Evolutionary conservation across 2,113 vertebrate genomes (phyloP), one percentile per base, ranked within the genome.

Genomic region (Megaceryle torquata): DNA sequence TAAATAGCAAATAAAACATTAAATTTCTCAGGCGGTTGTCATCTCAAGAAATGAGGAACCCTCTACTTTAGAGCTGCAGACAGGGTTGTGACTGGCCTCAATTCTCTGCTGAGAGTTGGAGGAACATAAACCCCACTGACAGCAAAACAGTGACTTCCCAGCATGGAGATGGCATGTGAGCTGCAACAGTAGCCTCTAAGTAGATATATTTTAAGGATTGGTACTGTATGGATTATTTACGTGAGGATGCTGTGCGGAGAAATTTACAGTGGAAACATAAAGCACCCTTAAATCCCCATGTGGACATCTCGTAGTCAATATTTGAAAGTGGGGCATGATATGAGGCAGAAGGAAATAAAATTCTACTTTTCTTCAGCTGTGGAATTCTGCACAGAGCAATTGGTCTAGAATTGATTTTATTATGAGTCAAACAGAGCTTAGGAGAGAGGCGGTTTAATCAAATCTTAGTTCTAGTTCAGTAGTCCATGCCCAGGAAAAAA

Each of bases 401-500:
- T 83, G 37, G 3, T 2, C 28, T 41, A 54, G 31, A 87, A 84
- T 51, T 79, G 39, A 71, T 94, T 91, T 61, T 67, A 28, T 63
- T 80, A n/a, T 65, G 48, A 90, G 69, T 70, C 51, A 83, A 86
- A 83, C 31, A n/a, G 17, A 81, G 43, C 21, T 84, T 82, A 74
- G 64, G n/a, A 85, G 24, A 87, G 57, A 89, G n/a, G 15, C 0
- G 0, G 31, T 29, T 85, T 82, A 89, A 96, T 92, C 41, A 89
- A 89, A 78, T 81, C 64, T 95, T 75, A 59, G 60, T 75, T 96
- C 87, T 91, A 75, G 61, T 81, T 91, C 60, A 84, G 60, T 84
- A 94, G 81, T 54, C 56, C 39, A 46, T 68, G 25, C 6, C 14
- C 9, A 65, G 50, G 15, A 13, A 77, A 44, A 68, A 69, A 54